Base-by-base conservation (phyloP, 2,797 vertebrate genomes). In the Scleropages formosus region DNA sequence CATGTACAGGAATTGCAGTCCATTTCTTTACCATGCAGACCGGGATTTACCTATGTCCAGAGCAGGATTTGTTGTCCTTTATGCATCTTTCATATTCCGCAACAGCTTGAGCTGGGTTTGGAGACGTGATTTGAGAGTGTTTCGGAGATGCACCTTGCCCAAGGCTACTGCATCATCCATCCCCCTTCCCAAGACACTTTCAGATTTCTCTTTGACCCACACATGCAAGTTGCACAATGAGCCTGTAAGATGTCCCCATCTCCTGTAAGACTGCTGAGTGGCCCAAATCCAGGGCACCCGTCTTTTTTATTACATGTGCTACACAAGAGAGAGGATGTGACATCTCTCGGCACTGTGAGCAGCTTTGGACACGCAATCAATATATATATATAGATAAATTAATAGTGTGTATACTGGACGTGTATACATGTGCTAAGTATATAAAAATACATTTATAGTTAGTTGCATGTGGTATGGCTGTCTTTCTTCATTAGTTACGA, bases 161-260 rank as follows among this genome's bases (percentile, higher is more conserved):
- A 26, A 53, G n/a, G 67, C 20, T 69, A 27, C n/a, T 49, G 10
- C 18, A 49, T n/a, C 66, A 47, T 51, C 22, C 66, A 47, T 51
- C 22, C 67, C 22, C 31, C 31, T 39, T 11, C 24, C 72, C 51
- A 72, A 72, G 53, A n/a, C 11, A 18, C 53, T 56, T 72, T 59
- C 69, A 72, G 49, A 61, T 61, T 22, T 3, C 10, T 6, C 8
- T 49, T n/a, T 72, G 69, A 72, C 49, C 69, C 51, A 59, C 49
- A 72, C 49, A 72, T 27, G 49, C 69, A 31, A 56, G 51, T 18
- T 69, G 53, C 49, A 51, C 67, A 69, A 13, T 39, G 53, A 26
- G 53, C 13, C 67, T 26, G 67, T 24, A 53, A 72, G 27, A 72
- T 72, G 27, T 31, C 53, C 26, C 20, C 66, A 69, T 47, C 11